A percentile compares a stretch with the other conserved stretches of the same genome.
These are phyloP conservation scores for Ophonus ardosiacus DNA, from an alignment of 2,888 invertebrate species.

Conservation along the genomic window DNA sequence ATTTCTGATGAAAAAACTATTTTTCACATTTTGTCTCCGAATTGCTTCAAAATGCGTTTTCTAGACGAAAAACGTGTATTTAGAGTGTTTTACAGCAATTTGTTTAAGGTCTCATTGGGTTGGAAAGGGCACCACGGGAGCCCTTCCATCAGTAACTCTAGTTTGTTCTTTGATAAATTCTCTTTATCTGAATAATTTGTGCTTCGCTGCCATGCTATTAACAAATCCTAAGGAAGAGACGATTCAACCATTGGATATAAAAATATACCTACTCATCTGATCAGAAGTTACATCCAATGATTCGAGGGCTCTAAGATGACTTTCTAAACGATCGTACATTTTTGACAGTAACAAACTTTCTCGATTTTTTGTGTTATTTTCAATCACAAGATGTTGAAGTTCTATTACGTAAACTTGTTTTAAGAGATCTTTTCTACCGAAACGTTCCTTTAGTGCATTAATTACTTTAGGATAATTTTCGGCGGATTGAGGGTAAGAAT, in stretches of 20 bases:
- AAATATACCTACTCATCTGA: background rate
- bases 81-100: too few species aligned
- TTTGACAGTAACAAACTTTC: background rate
- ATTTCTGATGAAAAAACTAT: too few species aligned
- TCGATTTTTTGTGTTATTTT: background rate
- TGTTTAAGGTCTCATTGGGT: too few species aligned
- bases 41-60: too few species aligned
- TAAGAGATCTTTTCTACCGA: constrained; percentile 41
- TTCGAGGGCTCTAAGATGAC: background rate
- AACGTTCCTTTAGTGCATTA: constrained; percentile 36
- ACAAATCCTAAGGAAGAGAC: background rate
- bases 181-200: background rate
- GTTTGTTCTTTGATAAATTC: too few species aligned
- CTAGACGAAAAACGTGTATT: too few species aligned
- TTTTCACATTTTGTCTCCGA: too few species aligned
- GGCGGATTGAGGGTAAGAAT: constrained; percentile 7
- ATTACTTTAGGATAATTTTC: constrained; percentile 51
- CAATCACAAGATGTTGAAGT: background rate
- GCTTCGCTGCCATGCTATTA: background rate
- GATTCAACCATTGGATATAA: background rate
- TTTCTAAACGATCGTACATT: background rate
- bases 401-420: constrained; percentile 9
- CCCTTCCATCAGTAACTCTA: background rate
- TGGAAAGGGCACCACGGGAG: too few species aligned
- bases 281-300: background rate